Conservation (phyloP, 53 echinoderm and acorn worm genomes). For the Pentamera pediparva region DNA sequence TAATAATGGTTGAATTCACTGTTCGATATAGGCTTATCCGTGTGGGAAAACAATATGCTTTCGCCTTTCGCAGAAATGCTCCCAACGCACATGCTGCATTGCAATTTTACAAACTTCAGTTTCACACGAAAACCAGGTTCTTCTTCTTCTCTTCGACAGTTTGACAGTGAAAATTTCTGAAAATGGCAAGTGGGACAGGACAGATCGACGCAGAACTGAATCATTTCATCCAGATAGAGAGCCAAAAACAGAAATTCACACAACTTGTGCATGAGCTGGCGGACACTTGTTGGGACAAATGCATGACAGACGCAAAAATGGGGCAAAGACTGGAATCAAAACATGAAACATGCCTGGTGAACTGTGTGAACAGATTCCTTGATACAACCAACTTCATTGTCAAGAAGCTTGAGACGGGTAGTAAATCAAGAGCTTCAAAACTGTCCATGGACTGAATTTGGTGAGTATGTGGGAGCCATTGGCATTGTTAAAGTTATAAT, state of each 20-base stretch:
- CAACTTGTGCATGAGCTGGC: constrained; percentile 84
- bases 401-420: not conserved
- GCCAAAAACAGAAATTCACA: constrained; percentile 78
- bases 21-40: no score
- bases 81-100: no score
- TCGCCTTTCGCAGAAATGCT: no score
- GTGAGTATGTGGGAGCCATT: no score
- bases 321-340: constrained; percentile 71
- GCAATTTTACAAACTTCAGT: no score
- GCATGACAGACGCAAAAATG: constrained; percentile 62
- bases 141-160: no score
- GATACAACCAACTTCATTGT: constrained; percentile 93
- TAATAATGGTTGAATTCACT: no score
- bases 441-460: constrained; percentile 16
- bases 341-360: constrained; percentile 67
- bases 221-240: constrained; percentile 73
- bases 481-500: no score
- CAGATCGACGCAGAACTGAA: constrained; percentile 71
- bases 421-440: constrained; percentile 4
- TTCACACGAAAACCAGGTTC: no score
- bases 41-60: no score
- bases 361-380: constrained; percentile 90
- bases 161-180: no score
- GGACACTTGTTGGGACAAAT: constrained; percentile 95
- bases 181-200: no score